A percentile compares a stretch with the other conserved stretches of the same genome.
phyloP scores from a whole-genome alignment of 2,113 vertebrate species.

The Tapirus terrestris region DNA sequence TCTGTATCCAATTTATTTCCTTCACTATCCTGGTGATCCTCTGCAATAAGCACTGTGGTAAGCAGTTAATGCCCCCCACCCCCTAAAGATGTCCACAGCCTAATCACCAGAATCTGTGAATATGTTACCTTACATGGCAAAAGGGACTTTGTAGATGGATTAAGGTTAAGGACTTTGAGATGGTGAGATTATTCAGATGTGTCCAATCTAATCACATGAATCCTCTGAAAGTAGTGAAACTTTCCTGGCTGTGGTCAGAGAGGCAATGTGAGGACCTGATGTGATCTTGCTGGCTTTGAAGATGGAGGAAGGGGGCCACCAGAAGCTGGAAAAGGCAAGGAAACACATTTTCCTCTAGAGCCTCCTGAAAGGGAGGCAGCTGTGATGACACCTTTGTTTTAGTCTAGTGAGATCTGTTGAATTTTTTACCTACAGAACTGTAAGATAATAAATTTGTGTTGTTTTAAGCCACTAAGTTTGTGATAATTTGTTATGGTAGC shows the following conservation, averaged over 20 bases:
- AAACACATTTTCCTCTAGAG: not conserved
- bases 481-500: not conserved
- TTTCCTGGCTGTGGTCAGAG: not conserved
- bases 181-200: not conserved
- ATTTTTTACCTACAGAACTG: not conserved
- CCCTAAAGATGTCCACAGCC: not conserved
- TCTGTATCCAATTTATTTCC: not conserved
- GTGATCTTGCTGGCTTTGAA: not conserved
- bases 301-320: not conserved
- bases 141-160: not conserved
- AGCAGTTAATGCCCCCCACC: not conserved
- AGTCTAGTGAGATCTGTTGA: not conserved
- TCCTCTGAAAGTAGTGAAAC: not conserved
- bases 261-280: not conserved
- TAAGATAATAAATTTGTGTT: not conserved
- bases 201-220: not conserved
- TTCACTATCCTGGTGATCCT: not conserved
- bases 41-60: not conserved
- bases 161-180: conserved; percentile 1
- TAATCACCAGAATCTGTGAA: not conserved
- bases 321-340: not conserved
- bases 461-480: not conserved
- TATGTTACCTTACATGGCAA: not conserved
- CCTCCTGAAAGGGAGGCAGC: not conserved
- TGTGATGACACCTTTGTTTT: not conserved